Percentiles rank a stretch among this genome's conserved stretches.
Conservation (phyloP, 2,888 invertebrate genomes). For the Fabriciana adippe region DNA sequence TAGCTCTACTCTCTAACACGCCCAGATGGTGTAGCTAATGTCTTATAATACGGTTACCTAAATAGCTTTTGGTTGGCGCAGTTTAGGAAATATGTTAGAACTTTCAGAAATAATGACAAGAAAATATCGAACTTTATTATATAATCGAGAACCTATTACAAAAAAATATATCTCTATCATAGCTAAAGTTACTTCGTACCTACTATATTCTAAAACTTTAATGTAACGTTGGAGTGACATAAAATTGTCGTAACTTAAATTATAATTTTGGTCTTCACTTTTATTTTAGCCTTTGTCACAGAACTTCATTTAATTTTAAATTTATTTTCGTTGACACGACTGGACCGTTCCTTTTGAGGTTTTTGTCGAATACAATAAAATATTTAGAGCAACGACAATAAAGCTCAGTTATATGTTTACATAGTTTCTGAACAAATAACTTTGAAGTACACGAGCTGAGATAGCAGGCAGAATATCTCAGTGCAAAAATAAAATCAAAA, state of each 20-base stretch:
- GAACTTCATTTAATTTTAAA: too few relatives aligned
- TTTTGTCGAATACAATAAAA: conserved; percentile 44
- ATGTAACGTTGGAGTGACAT: too few relatives aligned
- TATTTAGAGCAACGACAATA: conserved; percentile 61
- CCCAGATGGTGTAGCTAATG: conserved; percentile 47
- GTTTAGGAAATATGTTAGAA: conserved; percentile 35
- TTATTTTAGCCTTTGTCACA: too few relatives aligned
- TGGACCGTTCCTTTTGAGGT: too few relatives aligned
- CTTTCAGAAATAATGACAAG: conserved; percentile 28
- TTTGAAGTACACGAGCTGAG: conserved; percentile 43
- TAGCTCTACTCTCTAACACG: conserved; percentile 43
- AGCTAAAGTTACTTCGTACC: not conserved
- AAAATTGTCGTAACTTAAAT: too few relatives aligned
- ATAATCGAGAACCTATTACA: conserved; percentile 1
- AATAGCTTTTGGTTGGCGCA: conserved; percentile 45
- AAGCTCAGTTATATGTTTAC: conserved; percentile 61
- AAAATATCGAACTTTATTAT: conserved; percentile 23
- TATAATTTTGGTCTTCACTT: too few relatives aligned
- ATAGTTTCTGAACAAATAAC: conserved; percentile 58
- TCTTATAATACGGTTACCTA: conserved; percentile 43
- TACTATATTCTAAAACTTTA: too few relatives aligned
- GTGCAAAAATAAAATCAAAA: conserved; percentile 66
- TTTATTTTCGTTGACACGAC: too few relatives aligned
- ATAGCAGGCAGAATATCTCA: conserved; percentile 30
- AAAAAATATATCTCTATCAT: not conserved